These are phyloP conservation scores for Caranx ignobilis DNA, from an alignment of 2,113 vertebrate species.

Conservation along the genomic window DNA sequence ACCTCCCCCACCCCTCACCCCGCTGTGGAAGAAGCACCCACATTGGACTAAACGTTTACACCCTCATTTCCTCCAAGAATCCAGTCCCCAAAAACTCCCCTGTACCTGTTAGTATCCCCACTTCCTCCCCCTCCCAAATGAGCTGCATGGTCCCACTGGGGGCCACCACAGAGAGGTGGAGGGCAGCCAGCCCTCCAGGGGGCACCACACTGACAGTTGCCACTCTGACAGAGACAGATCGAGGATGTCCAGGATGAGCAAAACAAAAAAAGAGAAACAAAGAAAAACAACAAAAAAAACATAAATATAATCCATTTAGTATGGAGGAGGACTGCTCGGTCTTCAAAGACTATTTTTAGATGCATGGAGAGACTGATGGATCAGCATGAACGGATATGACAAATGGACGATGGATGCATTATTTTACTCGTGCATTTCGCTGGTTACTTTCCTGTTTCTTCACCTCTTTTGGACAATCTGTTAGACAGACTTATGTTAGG, in stretches of 20 bases:
- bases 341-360: slow-evolving; percentile 58
- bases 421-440: slow-evolving; percentile 59
- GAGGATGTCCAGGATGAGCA: slow-evolving; percentile 32
- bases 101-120: slow-evolving; percentile 8
- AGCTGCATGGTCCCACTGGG: slow-evolving; percentile 55
- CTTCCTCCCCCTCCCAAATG: slow-evolving; percentile 2
- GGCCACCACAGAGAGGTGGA: slow-evolving; percentile 51
- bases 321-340: slow-evolving; percentile 56
- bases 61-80: slow-evolving; percentile 48
- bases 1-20: not conserved
- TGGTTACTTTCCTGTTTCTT: slow-evolving; percentile 49
- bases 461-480: slow-evolving; percentile 42
- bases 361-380: slow-evolving; percentile 72
- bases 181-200: slow-evolving; percentile 70
- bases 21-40: slow-evolving; percentile 34
- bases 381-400: slow-evolving; percentile 69
- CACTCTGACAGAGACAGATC: slow-evolving; percentile 46
- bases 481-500: slow-evolving; percentile 47
- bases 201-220: slow-evolving; percentile 46
- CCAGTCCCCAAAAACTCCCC: slow-evolving; percentile 11
- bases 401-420: slow-evolving; percentile 49
- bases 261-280: slow-evolving; percentile 3
- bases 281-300: slow-evolving; percentile 6
- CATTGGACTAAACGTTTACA: slow-evolving; percentile 76
- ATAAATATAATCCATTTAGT: slow-evolving; percentile 48